Evolutionary conservation across 2,888 invertebrate species (phyloP), one percentile per base, ranked within the genome.

Genomic region (Torymus aiolomorphi): DNA sequence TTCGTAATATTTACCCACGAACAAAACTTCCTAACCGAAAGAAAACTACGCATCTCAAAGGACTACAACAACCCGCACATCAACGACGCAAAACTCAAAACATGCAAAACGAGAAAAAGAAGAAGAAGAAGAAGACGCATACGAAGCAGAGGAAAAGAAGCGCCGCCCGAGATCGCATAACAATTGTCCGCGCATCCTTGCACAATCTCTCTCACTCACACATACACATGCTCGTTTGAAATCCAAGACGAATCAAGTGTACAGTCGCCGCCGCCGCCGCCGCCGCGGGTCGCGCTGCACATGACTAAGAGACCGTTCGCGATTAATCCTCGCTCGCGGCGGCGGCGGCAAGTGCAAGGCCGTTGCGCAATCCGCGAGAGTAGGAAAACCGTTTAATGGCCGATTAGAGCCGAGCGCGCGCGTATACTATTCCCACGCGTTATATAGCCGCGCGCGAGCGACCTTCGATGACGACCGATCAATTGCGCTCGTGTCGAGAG

Each of bases 291-390:
- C 24, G 56, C 42, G 54, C 54, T 13, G 18, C 62, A 31, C 61
- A 62, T 59, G 52, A 59, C 24, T 51, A 52, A 51, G 31, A 49
- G 59, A 59, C 57, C 20, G 56, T 14, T 72, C 18, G 54, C 42
- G 69, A 54, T 66, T 24, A 24, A 72, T 57, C 57, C 20, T 10
- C 42, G 56, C 18, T 63, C 49, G 24, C 51, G 42, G 18, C 63
- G 13, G 65, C 54, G 14, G 51, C 71, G 24, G 18, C 71, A 77
- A 78, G 72, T 73, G 67, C 72, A 78, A 78, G 78, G 73, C 54
- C 67, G 61, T 61, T 76, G 57, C 62, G 78, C 59, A 73, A 71
- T 57, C 11, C 42, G 16, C 20, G 62, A 16, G 42, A 18, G 20
- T 51, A 63, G 42, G 70, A 71, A 57, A 75, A 70, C 63, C 78